A percentile compares a stretch with the other conserved stretches of the same genome.
Evolutionary conservation across 2,113 vertebrate species (phyloP).

Genomic region (Lichenostomus cassidix): DNA sequence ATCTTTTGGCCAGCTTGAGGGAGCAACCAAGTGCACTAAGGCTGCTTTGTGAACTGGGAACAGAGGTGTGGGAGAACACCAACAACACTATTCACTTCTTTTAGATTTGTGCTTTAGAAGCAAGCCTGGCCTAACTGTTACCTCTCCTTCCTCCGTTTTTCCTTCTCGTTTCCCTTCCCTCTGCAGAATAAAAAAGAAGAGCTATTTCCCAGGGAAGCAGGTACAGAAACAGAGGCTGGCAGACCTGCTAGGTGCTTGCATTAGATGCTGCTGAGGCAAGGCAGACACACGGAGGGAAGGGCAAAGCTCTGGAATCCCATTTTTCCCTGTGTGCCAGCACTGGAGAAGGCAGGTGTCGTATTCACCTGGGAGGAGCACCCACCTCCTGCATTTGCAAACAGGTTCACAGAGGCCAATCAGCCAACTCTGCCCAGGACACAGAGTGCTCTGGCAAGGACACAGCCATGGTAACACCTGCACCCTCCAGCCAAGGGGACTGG

Average conservation of each 20-base stretch:
- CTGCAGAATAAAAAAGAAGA: background rate
- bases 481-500: background rate
- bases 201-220: background rate
- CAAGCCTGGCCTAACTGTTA: background rate
- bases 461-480: background rate
- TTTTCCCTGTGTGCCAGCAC: background rate
- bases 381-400: conserved; percentile 42
- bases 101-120: background rate
- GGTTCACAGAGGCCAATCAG: background rate
- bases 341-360: background rate
- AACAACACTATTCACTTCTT: background rate
- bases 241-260: background rate
- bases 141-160: background rate
- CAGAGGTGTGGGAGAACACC: background rate
- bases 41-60: background rate
- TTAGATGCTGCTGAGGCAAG: background rate
- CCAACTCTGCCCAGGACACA: background rate
- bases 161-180: background rate
- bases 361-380: conserved; percentile 17
- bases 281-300: background rate
- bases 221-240: background rate
- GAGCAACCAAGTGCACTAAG: background rate
- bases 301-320: background rate
- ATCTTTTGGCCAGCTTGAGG: background rate
- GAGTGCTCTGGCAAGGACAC: background rate